Percentiles rank a stretch among this genome's conserved stretches.
Evolutionary conservation across 2,888 invertebrate species (phyloP).

Genomic region (Odontomyia ornata): DNA sequence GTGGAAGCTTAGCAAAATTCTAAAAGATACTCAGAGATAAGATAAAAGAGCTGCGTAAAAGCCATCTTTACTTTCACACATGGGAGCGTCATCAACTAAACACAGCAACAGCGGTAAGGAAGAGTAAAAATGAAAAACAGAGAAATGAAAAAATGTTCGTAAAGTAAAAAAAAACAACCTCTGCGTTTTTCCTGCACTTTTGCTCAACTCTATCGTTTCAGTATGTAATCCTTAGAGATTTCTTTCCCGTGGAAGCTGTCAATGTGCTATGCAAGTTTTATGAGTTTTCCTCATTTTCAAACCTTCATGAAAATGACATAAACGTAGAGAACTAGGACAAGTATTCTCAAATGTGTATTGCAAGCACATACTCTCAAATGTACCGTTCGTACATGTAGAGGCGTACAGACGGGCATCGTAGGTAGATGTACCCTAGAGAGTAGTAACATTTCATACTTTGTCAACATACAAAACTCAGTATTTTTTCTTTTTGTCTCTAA

Average conservation of each 20-base stretch:
- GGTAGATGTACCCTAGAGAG: background rate
- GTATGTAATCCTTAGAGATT: conserved; percentile 17
- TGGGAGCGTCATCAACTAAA: too few species aligned
- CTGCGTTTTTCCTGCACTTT: conserved; percentile 13
- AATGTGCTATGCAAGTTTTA: conserved; percentile 33
- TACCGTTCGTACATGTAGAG: too few species aligned
- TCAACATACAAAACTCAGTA: background rate
- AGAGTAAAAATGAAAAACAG: background rate
- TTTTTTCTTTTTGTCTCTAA: background rate
- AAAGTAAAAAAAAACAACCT: conserved; percentile 1
- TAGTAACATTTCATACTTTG: conserved; percentile 2
- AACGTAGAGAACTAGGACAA: conserved; percentile 21
- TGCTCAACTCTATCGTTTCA: background rate
- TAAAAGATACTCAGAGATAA: too few species aligned
- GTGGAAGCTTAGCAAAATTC: too few species aligned
- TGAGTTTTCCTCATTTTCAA: conserved; percentile 25
- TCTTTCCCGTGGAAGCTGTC: conserved; percentile 7
- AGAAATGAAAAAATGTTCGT: background rate
- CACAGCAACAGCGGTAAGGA: too few species aligned
- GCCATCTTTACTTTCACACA: too few species aligned
- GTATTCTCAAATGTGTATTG: background rate
- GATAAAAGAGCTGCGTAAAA: too few species aligned
- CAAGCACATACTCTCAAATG: background rate
- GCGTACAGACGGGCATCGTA: too few species aligned
- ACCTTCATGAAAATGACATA: conserved; percentile 12